Evolutionary conservation across 2,113 vertebrate genomes (phyloP).

Genomic region (Odobenus rosmarus): DNA sequence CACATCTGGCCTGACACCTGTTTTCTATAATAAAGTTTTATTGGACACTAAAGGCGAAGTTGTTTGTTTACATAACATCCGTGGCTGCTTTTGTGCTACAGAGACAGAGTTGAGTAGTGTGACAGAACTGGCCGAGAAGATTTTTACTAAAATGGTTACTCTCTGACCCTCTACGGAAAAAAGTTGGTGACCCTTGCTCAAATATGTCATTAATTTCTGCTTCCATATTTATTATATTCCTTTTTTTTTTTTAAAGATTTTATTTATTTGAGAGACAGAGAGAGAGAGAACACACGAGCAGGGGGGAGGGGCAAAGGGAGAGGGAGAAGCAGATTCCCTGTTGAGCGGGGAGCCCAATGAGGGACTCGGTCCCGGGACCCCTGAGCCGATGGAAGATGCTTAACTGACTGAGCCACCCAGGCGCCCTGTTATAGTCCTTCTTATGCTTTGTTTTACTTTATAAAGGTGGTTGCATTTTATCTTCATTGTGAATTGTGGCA

Average conservation of each 20-base stretch:
- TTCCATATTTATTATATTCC: background rate
- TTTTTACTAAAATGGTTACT: background rate
- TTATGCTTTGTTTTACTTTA: background rate
- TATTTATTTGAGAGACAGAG: no score
- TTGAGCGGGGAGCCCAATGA: no score
- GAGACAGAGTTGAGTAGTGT: background rate
- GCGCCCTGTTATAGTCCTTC: background rate
- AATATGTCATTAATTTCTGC: background rate
- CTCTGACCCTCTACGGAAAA: background rate
- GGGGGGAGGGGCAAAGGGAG: no score
- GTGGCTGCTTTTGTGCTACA: background rate
- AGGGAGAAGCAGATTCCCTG: no score
- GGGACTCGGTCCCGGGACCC: no score
- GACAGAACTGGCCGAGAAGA: background rate
- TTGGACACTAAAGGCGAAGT: background rate
- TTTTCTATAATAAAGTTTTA: conserved; percentile 14
- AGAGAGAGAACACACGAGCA: no score
- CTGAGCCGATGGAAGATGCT: no score
- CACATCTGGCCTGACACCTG: background rate
- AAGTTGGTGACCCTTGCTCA: background rate
- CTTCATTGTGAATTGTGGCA: background rate
- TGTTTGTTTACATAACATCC: background rate
- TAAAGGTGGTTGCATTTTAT: background rate
- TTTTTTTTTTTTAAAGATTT: background rate
- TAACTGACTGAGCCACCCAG: no score